Conservation (phyloP, 2,113 vertebrate genomes). For the Capreolus pygargus region DNA sequence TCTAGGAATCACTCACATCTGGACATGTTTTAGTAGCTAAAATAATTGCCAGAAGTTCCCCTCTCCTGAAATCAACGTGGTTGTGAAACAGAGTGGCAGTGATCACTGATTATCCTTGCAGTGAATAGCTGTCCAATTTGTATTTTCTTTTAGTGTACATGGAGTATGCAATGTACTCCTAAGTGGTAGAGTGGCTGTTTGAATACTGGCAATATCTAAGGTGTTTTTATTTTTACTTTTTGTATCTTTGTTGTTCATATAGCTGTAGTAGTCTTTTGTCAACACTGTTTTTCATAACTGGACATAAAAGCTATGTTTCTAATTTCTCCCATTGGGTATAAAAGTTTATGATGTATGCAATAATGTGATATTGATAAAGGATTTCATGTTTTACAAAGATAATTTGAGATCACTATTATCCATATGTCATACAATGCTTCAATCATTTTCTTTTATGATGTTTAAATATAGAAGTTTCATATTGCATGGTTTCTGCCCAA, state of each 20-base stretch:
- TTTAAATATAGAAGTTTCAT: background rate
- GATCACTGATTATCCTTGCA: background rate
- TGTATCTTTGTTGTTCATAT: background rate
- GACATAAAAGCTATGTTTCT: background rate
- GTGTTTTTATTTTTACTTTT: background rate
- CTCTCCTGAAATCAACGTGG: background rate
- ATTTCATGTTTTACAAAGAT: background rate
- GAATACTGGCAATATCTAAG: background rate
- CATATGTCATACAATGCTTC: background rate
- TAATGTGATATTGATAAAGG: background rate
- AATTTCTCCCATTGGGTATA: background rate
- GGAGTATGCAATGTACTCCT: background rate
- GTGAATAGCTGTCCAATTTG: accelerated
- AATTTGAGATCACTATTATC: background rate
- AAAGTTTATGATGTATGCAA: background rate
- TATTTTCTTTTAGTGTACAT: background rate
- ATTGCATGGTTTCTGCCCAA: background rate
- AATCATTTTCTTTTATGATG: background rate
- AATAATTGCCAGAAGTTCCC: background rate
- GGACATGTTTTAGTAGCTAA: background rate
- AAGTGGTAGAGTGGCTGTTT: background rate
- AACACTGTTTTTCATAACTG: background rate
- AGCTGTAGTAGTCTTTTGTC: background rate
- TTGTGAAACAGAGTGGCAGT: background rate
- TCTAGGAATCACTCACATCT: background rate